These are phyloP conservation scores for Baronia brevicornis DNA, from an alignment of 2,888 invertebrate species.

Conservation along the genomic window DNA sequence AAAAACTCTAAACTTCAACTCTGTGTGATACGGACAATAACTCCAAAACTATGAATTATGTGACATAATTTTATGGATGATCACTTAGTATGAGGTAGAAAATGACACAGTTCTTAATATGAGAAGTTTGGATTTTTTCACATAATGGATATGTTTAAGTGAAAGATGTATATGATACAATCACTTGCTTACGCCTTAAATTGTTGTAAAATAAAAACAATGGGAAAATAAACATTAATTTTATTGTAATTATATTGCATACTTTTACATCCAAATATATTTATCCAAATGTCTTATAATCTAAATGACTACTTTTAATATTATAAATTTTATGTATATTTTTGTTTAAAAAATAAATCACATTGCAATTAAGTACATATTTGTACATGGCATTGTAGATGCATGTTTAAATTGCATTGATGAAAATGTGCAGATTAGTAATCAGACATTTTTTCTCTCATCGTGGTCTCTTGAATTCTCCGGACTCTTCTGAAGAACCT, in stretches of 20 bases:
- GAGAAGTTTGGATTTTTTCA: no score
- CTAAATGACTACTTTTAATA: constrained; percentile 66
- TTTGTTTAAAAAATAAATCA: constrained; percentile 51
- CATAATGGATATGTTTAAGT: no score
- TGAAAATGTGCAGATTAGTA: constrained; percentile 22
- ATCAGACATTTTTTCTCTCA: constrained; percentile 34
- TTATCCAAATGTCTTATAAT: constrained; percentile 34
- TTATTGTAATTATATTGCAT: constrained; percentile 25
- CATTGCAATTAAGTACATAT: constrained; percentile 50
- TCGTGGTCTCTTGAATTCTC: constrained; percentile 65
- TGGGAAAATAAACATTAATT: constrained; percentile 15
- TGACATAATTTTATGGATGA: no score
- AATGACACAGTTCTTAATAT: no score
- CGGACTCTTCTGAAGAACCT: constrained; percentile 69
- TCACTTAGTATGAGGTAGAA: no score
- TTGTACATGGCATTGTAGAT: constrained; percentile 1
- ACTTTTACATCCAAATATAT: constrained; percentile 19
- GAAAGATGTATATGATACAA: no score
- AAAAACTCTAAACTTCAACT: no score
- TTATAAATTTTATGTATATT: constrained; percentile 38
- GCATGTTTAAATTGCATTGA: constrained; percentile 8
- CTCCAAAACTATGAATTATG: no score
- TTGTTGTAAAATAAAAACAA: constrained; percentile 19
- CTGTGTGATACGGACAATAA: no score
- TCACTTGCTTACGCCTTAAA: no score